Evolutionary conservation across 2,797 vertebrate species (phyloP).

Genomic region (Phalanger gymnotis): DNA sequence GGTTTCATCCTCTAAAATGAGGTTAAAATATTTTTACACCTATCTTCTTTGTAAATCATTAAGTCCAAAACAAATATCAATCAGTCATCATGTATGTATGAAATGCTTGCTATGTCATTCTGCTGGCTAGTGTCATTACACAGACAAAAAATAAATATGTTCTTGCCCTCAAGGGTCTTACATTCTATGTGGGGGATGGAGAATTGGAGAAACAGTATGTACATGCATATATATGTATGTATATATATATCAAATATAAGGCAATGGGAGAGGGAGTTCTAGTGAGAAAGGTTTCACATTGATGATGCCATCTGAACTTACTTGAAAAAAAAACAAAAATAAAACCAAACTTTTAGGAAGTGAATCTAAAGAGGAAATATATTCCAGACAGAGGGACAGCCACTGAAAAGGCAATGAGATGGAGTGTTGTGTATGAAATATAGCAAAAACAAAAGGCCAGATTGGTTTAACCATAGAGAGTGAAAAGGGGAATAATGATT

Average conservation of each 20-base stretch:
- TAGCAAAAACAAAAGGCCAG: background rate
- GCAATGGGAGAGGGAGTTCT: background rate
- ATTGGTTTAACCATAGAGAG: background rate
- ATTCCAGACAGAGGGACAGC: background rate
- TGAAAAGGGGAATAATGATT: background rate
- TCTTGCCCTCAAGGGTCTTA: background rate
- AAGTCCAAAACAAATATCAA: constrained; percentile 37
- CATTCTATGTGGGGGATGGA: constrained; percentile 2
- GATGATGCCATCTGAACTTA: background rate
- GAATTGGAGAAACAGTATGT: background rate
- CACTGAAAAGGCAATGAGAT: background rate
- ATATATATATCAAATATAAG: background rate
- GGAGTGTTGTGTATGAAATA: background rate
- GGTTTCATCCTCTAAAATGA: background rate
- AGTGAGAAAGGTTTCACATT: background rate
- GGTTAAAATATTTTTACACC: background rate
- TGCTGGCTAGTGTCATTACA: constrained; percentile 8
- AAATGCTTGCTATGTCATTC: background rate
- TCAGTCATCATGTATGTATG: constrained; percentile 34
- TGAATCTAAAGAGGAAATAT: background rate
- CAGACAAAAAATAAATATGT: constrained; percentile 12
- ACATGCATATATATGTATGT: background rate
- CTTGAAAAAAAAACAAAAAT: background rate
- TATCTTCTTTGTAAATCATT: background rate
- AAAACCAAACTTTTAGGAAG: background rate